Conservation (phyloP, 2,888 invertebrate genomes). For the Artemia sinica region DNA sequence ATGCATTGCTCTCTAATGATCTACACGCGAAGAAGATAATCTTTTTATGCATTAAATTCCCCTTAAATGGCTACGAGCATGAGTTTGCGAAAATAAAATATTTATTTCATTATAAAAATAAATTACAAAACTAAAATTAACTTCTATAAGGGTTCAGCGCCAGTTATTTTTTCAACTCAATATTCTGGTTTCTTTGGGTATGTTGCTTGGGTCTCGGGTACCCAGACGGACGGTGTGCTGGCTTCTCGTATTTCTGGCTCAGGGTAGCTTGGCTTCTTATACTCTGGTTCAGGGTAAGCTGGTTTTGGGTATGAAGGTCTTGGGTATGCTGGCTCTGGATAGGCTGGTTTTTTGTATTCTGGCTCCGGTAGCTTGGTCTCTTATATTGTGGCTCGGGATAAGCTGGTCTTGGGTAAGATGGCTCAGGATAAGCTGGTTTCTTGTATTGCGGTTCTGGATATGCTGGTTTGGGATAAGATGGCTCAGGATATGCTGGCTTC, state of each 20-base stretch:
- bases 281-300: background rate
- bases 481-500: background rate
- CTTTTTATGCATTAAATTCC: no score
- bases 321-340: conserved; percentile 8
- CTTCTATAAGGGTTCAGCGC: background rate
- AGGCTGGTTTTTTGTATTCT: background rate
- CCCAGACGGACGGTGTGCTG: background rate
- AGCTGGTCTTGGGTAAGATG: conserved; percentile 2
- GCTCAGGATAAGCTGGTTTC: conserved; percentile 12
- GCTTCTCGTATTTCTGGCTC: background rate
- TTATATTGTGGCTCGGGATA: background rate
- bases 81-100: background rate
- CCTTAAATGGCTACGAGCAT: no score
- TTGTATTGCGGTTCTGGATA: background rate
- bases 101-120: background rate
- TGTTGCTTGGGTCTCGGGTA: background rate
- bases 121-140: conserved; percentile 6
- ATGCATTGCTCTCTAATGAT: no score
- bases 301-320: background rate
- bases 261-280: background rate
- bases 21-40: no score
- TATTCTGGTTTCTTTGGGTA: conserved; percentile 2
- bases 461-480: conserved; percentile 3
- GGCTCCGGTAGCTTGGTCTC: background rate
- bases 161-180: background rate